phyloP scores from a whole-genome alignment of 1,140 invertebrate genomes.

The Bactericera cockerelli region DNA sequence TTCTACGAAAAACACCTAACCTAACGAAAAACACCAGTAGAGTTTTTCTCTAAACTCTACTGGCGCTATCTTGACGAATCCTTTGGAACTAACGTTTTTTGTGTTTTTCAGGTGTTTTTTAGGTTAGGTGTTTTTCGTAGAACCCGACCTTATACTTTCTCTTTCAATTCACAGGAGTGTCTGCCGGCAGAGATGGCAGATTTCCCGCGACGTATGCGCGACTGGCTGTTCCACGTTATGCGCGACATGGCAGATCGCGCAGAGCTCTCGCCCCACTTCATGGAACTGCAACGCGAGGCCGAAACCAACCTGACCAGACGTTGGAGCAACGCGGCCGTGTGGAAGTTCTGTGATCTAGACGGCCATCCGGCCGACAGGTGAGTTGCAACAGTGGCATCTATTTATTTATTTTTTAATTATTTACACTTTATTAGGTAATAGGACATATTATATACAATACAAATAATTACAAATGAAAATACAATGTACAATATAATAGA shows the following conservation, averaged over 20 bases:
- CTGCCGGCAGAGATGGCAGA: conserved; percentile 69
- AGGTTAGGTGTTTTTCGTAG: too few relatives aligned
- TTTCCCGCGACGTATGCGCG: conserved; percentile 84
- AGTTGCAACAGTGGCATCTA: conserved; percentile 14
- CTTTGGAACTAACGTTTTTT: too few relatives aligned
- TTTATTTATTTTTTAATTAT: not conserved
- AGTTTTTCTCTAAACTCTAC: too few relatives aligned
- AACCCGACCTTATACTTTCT: too few relatives aligned
- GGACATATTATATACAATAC: too few relatives aligned
- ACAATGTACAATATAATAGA: too few relatives aligned
- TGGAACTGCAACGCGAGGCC: conserved; percentile 73
- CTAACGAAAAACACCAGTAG: too few relatives aligned
- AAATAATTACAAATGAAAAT: too few relatives aligned
- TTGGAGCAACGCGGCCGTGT: conserved; percentile 83
- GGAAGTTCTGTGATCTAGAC: conserved; percentile 94
- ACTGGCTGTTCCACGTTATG: conserved; percentile 95
- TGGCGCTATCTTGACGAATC: too few relatives aligned
- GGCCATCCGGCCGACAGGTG: conserved; percentile 68
- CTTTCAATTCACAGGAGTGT: conserved; percentile 58
- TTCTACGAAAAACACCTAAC: too few relatives aligned
- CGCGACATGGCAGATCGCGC: conserved; percentile 78
- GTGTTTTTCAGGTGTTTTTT: too few relatives aligned
- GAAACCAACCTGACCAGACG: conserved; percentile 65
- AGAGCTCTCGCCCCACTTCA: conserved; percentile 67
- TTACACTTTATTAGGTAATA: too few relatives aligned